These are phyloP conservation scores for Sitobion miscanthi DNA, from an alignment of 1,140 invertebrate species.

Conservation along the genomic window DNA sequence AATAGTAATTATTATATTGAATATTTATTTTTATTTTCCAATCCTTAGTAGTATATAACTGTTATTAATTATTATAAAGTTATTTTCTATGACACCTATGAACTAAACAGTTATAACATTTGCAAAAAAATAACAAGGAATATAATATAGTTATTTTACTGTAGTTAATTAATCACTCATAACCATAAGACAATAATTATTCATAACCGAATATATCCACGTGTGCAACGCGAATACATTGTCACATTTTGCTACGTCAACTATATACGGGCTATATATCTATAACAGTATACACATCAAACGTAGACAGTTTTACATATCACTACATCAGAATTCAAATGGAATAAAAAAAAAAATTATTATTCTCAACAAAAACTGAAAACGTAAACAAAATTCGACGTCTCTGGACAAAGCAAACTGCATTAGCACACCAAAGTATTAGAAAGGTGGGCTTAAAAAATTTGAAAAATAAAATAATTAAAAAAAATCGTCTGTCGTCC, in stretches of 20 bases:
- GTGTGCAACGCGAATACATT: background rate
- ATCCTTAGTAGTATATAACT: background rate
- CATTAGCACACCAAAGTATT: background rate
- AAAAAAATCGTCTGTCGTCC: background rate
- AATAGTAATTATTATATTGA: background rate
- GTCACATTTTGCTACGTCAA: background rate
- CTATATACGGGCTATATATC: background rate
- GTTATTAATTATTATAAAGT: background rate
- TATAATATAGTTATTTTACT: background rate
- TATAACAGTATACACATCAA: background rate
- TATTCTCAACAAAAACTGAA: background rate
- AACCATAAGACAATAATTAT: background rate
- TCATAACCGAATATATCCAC: background rate
- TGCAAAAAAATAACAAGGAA: background rate
- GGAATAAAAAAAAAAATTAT: background rate
- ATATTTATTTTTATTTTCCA: background rate
- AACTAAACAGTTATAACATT: background rate
- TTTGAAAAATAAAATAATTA: background rate
- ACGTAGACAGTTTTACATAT: background rate
- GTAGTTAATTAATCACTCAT: background rate
- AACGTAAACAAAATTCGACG: constrained; percentile 22
- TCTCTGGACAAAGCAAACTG: background rate
- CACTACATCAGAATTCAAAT: background rate
- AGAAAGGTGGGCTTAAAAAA: background rate
- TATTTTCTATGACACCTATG: background rate